Evolutionary conservation across 2,888 invertebrate genomes (phyloP), one percentile per base, ranked within the genome.

Genomic region (Acleris sparsana): DNA sequence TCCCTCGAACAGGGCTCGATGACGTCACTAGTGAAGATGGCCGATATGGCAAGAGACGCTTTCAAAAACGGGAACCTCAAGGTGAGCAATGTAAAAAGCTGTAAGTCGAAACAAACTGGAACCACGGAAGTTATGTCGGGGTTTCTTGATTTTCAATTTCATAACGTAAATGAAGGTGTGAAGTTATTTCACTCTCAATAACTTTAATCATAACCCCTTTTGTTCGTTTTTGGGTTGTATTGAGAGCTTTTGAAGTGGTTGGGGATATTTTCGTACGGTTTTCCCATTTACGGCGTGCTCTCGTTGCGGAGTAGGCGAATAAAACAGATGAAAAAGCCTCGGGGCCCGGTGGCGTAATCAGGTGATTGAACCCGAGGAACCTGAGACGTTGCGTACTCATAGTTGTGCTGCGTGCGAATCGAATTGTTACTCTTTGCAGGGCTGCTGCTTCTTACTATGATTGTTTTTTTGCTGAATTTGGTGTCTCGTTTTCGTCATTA

Each of bases 301-400:
- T 72, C 75, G 71, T 75, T 78, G 71, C 68, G 66, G 60, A 69
- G 67, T 63, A 61, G 52, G 66, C 63, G 70, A 65, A 48, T 70
- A 65, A 70, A 62, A 62, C 65, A 79, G 77, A 79, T 80, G 81
- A 79, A 84, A 84, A 75, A 75, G 76, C 72, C 70, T 69, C 68
- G 70, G 64, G 64, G 70, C 73, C 70, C 72, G 74, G 76, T 87
- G 86, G 79, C 82, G 86, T 82, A 86, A 87, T 78, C 80, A 76
- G 86, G 85, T 84, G 76, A 76, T 77, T 85, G 86, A 86, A 86
- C 86, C 75, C 76, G 48, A 58, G 57, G 86, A 86, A 86, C 86
- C 75, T 75, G 48, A 58, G 57, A 69, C 53, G 74, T 77, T 78
- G 78, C 77, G 79, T 80, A 78, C 74, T 57, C 68, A 39, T 68